phyloP scores from a whole-genome alignment of 2,797 vertebrate species.

The Xyrichtys novacula region DNA sequence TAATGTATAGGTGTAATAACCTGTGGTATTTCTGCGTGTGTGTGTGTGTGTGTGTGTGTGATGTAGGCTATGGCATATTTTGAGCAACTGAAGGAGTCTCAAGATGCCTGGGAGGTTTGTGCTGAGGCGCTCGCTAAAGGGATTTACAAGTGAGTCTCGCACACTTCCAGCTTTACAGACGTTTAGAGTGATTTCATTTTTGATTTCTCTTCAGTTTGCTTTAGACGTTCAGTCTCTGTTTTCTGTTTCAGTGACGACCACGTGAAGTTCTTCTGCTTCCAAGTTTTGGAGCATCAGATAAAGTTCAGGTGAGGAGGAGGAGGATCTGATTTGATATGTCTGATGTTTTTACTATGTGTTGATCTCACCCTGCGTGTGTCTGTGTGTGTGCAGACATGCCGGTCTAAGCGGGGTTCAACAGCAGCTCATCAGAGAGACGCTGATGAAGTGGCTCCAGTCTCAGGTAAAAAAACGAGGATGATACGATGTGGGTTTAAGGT shows the following conservation, averaged over 20 bases:
- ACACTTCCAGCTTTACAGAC: background rate
- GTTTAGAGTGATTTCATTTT: background rate
- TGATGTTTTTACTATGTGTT: background rate
- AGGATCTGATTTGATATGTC: background rate
- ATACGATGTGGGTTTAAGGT: background rate
- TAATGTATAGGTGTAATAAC: background rate
- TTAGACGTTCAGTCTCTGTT: constrained; percentile 6
- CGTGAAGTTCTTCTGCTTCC: constrained; percentile 99
- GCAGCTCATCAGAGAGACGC: constrained; percentile 94
- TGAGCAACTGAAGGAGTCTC: constrained; percentile 97
- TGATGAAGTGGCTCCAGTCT: constrained; percentile 96
- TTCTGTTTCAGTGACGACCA: constrained; percentile 91
- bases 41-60: background rate
- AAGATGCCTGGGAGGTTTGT: constrained; percentile 96
- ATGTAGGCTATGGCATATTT: constrained; percentile 93
- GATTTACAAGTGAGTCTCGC: constrained; percentile 89
- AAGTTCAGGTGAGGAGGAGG: constrained; percentile 92
- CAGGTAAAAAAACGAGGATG: constrained; percentile 92
- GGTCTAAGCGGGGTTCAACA: constrained; percentile 91
- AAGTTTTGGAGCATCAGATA: constrained; percentile 98
- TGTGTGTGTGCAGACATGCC: constrained; percentile 85
- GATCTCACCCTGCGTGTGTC: background rate
- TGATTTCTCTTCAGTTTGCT: background rate
- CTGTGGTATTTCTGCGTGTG: background rate
- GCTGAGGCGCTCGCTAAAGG: constrained; percentile 94